Conservation (phyloP, 2,113 vertebrate species). For the Ranitomeya variabilis region DNA sequence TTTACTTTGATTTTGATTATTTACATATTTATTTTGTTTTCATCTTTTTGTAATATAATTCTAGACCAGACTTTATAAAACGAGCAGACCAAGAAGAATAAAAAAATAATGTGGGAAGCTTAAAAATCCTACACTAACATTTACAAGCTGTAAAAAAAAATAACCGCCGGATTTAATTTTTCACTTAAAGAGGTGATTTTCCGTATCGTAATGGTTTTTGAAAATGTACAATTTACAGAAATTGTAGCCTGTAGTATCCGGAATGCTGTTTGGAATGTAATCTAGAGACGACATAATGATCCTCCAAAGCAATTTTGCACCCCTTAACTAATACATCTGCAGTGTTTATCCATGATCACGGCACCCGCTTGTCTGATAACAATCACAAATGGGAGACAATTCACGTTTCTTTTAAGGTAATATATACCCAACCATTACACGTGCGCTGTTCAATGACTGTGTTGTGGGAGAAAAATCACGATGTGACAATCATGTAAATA, state of each 20-base stretch:
- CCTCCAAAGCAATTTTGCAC: conserved; percentile 47
- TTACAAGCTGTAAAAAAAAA: conserved; percentile 63
- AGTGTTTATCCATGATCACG: conserved; percentile 13
- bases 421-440: conserved; percentile 60
- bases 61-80: not conserved
- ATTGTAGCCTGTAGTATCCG: conserved; percentile 34
- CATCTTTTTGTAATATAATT: conserved; percentile 33
- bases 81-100: not conserved
- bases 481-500: conserved; percentile 42
- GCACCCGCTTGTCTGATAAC: conserved; percentile 62
- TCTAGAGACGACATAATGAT: conserved; percentile 43
- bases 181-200: conserved; percentile 62
- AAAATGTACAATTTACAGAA: conserved; percentile 60
- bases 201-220: conserved; percentile 64
- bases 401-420: conserved; percentile 60
- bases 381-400: conserved; percentile 70
- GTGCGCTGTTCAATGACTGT: conserved; percentile 52
- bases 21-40: not conserved
- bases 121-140: conserved; percentile 66
- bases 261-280: conserved; percentile 58
- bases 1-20: not conserved
- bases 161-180: conserved; percentile 62
- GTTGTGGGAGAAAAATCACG: conserved; percentile 57
- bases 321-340: conserved; percentile 51
- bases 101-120: conserved; percentile 50